phyloP scores from a whole-genome alignment of 2,113 vertebrate genomes.

The Ahaetulla prasina region DNA sequence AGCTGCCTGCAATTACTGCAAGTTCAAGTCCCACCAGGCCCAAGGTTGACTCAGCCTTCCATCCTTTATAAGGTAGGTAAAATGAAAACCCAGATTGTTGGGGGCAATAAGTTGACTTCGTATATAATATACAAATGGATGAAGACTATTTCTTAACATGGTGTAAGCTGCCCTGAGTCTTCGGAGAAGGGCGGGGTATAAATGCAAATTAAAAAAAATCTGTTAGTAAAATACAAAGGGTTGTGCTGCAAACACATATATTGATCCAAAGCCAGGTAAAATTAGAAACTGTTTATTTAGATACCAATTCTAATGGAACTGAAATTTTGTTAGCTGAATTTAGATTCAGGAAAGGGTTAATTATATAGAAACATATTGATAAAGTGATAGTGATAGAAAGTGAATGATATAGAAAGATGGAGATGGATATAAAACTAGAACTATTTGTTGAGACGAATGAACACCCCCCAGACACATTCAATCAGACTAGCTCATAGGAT shows the following conservation, averaged over 20 bases:
- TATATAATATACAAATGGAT: too few relatives aligned
- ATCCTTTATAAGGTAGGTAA: too few relatives aligned
- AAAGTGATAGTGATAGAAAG: background rate
- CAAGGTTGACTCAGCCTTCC: too few relatives aligned
- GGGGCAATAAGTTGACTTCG: too few relatives aligned
- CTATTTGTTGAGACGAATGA: background rate
- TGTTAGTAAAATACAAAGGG: background rate
- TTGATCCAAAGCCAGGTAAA: background rate
- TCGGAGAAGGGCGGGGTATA: too few relatives aligned
- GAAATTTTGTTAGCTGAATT: background rate
- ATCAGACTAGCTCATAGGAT: background rate
- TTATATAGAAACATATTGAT: background rate
- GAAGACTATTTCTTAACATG: too few relatives aligned
- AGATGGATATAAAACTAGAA: background rate
- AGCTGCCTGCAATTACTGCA: too few relatives aligned
- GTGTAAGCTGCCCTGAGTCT: too few relatives aligned
- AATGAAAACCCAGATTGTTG: too few relatives aligned
- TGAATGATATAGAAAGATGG: background rate
- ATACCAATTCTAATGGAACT: background rate
- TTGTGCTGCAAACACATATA: background rate
- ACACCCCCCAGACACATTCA: background rate
- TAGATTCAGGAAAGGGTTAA: background rate
- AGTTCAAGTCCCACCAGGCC: too few relatives aligned
- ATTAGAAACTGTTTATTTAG: background rate
- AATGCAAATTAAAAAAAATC: too few relatives aligned